Base-by-base conservation (phyloP, 2,888 invertebrate species). In the Spisula solida region DNA sequence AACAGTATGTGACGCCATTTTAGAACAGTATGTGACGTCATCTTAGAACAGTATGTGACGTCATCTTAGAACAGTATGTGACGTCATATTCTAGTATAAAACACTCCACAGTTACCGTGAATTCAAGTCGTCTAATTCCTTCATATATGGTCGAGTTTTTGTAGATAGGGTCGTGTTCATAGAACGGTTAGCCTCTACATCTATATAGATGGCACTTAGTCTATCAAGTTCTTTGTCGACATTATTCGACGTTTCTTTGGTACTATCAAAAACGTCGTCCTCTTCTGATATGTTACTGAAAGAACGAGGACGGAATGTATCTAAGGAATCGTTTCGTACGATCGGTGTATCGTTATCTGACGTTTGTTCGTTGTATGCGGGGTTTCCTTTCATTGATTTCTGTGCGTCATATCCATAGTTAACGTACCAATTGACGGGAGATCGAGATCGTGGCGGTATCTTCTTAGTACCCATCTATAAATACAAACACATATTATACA, bases 171-270 rank as follows among this genome's bases (percentile, higher is more conserved):
- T 51, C 12, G 29, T 31, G 16, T 51, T 34, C 34, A 25, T 48
- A 16, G 66, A 51, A 10, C 60, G 6, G 2, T 60, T 75, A 31
- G 88, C 80, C 81, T 93, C 92, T 0, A 91, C 87, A 48, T 93
- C 91, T 16, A 90, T 82, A 78, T 88, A 89, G 34, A 90, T 90
- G 34, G 88, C 88, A 47, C 66, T 88, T 4, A 91, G 85, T 90
- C 91, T 88, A 34, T 88, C 82, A 8, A 85, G 18, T 25, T 80
- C 81, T 14, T 12, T 29, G 14, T 87, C 87, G n/a, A 31, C 34
- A 12, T 16, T 25, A 20, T 41, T n/a, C 10, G 86, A 55, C n/a
- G 60, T 14, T 20, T 75, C 84, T 25, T 18, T 75, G 34, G 31
- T 75, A 12, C 79, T 47, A 1, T 80, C 80, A 48, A 51, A 48